Base-by-base conservation (phyloP, 2,797 vertebrate species). In the Poliocrania exsul region DNA sequence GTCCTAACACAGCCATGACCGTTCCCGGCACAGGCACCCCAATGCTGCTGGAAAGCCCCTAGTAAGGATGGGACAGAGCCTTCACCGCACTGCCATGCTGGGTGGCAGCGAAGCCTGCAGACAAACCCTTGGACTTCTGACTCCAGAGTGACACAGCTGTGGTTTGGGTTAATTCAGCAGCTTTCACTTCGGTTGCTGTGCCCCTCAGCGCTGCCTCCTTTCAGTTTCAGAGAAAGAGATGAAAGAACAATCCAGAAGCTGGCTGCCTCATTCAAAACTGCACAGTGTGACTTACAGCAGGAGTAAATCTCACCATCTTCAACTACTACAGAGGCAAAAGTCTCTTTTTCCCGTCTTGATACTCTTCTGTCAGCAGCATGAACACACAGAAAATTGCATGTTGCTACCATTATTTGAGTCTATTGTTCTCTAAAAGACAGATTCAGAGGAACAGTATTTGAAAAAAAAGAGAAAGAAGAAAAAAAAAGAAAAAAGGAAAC, bases 341-440 rank as follows among this genome's bases (percentile, higher is more conserved):
- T 79, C 49, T 49, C 54, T 86, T 66, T 46, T 89, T 79, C 51
- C 61, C 54, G 70, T 66, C 83, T 92, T 2, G 18, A 26, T 53
- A 58, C 42, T 88, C 70, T 91, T 93, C 90, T 81, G 61, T 80
- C 46, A 88, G 73, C 88, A 95, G 86, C 42, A 50, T 3, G 13
- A 96, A 91, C 87, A 69, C 84, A 83, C 65, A 89, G 88, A 96
- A 97, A 96, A 87, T 66, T 66, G 64, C 93, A 91, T 10, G 54
- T 69, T 90, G 86, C 92, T 96, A 96, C 91, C 65, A 71, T 88
- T 94, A 95, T 82, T 96, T 67, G 72, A 54, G 79, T 78, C 93
- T 92, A 97, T 97, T 98, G 95, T 98, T 97, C 94, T 92, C 44
- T 42, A 64, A 97, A 96, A 47, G 88, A 92, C 96, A 97, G 97